These are phyloP conservation scores for Anguilla marmorata DNA, from an alignment of 2,797 vertebrate species.

Conservation along the genomic window DNA sequence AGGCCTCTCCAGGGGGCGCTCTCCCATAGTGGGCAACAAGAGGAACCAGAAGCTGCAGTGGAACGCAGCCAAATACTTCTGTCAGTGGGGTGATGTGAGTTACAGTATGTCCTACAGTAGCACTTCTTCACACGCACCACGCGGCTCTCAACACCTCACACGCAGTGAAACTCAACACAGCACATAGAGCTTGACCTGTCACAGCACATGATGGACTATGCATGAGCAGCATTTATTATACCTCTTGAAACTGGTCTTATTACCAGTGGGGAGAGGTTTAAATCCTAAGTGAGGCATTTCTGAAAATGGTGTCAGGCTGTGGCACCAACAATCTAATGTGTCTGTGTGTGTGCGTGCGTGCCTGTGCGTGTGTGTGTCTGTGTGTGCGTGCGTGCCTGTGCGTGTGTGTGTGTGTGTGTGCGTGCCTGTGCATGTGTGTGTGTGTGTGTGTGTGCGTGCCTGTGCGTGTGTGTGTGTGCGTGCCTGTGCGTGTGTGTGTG, in stretches of 20 bases:
- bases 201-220: background rate
- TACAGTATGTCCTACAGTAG: background rate
- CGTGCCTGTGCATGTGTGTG: background rate
- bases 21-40: conserved; percentile 93
- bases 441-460: conserved; percentile 27
- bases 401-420: conserved; percentile 21
- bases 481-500: background rate
- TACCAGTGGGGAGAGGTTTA: background rate
- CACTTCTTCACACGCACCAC: background rate
- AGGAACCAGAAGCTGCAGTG: conserved; percentile 98
- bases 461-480: background rate
- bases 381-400: conserved; percentile 34
- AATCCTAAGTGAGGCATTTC: background rate
- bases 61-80: conserved; percentile 97
- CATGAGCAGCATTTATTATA: background rate
- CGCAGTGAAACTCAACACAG: background rate
- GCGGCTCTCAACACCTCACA: background rate
- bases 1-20: conserved; percentile 91
- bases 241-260: background rate
- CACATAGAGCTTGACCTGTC: background rate
- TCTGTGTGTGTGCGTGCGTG: conserved; percentile 15
- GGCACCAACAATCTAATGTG: background rate
- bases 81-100: conserved; percentile 98
- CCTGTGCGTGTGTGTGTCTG: conserved; percentile 6
- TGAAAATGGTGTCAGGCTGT: background rate